Conservation (phyloP, 37 sponge, comb jelly and placozoan genomes). For the Eunapius fragilis region DNA sequence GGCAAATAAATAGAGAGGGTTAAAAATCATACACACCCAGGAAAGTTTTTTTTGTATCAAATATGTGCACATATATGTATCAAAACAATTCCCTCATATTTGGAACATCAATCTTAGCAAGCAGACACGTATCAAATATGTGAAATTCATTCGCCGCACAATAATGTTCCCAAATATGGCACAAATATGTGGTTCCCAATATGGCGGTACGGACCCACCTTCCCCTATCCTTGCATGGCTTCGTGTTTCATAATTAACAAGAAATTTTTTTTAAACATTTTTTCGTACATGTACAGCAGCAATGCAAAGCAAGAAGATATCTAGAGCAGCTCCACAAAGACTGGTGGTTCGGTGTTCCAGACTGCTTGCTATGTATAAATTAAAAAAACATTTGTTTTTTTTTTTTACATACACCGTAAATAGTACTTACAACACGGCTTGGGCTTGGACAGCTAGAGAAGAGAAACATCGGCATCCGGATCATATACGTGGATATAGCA, state of each 20-base stretch:
- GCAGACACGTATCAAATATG: neutral
- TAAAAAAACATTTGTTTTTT: neutral
- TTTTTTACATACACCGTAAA: neutral
- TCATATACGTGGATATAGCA: neutral
- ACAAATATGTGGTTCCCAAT: neutral
- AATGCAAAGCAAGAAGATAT: neutral
- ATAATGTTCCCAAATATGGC: neutral
- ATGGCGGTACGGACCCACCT: neutral
- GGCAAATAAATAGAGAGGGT: too few relatives aligned
- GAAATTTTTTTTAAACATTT: neutral
- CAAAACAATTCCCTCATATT: neutral
- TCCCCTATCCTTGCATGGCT: neutral
- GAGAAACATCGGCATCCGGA: neutral
- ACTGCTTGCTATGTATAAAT: neutral
- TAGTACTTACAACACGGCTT: neutral
- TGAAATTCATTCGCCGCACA: neutral
- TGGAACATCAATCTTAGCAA: neutral
- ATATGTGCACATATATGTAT: neutral
- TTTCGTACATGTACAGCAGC: neutral
- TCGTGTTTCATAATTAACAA: neutral
- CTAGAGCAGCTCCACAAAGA: neutral
- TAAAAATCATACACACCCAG: neutral
- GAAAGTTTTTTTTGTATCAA: neutral
- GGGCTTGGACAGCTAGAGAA: neutral
- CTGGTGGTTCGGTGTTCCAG: neutral